Percentiles rank a stretch among this genome's conserved stretches.
Evolutionary conservation across 2,797 vertebrate genomes (phyloP).

Genomic region (Malacoctenus gilli): DNA sequence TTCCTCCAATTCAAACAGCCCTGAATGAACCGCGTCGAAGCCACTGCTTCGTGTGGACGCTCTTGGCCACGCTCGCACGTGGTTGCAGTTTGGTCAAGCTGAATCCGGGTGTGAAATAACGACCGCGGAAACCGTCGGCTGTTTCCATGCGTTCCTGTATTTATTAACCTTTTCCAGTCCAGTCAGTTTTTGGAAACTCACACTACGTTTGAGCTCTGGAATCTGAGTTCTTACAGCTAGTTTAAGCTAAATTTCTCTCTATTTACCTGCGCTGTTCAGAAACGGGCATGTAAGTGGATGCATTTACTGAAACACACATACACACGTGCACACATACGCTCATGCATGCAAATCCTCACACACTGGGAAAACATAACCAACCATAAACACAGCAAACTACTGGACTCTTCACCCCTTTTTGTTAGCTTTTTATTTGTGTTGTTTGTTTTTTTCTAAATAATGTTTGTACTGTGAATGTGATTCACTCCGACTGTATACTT

Average conservation of each 20-base stretch:
- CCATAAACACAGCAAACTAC: slow-evolving; percentile 79
- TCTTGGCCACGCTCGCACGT: slow-evolving; percentile 11
- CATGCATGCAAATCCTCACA: slow-evolving; percentile 56
- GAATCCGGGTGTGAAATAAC: slow-evolving; percentile 42
- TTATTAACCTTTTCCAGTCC: slow-evolving; percentile 45
- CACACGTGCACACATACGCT: slow-evolving; percentile 34
- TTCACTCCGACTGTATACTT: slow-evolving; percentile 82
- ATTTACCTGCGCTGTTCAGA: slow-evolving; percentile 63
- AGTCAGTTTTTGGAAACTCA: slow-evolving; percentile 48
- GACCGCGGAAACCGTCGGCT: slow-evolving; percentile 17
- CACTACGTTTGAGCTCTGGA: slow-evolving; percentile 56
- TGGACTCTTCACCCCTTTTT: slow-evolving; percentile 76
- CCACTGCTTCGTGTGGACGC: slow-evolving; percentile 29
- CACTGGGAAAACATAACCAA: slow-evolving; percentile 71
- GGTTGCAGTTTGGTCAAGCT: slow-evolving; percentile 29
- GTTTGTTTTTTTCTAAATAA: slow-evolving; percentile 73
- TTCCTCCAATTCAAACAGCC: slow-evolving; percentile 4
- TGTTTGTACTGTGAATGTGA: slow-evolving; percentile 86
- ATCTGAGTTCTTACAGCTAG: slow-evolving; percentile 45
- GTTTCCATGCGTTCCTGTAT: slow-evolving; percentile 35
- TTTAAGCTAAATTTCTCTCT: slow-evolving; percentile 59
- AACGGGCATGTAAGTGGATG: slow-evolving; percentile 40
- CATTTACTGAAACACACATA: slow-evolving; percentile 16
- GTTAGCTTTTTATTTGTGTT: slow-evolving; percentile 57
- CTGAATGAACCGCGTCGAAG: slow-evolving; percentile 9